These are phyloP conservation scores for Malurus alboscapulatus DNA, from an alignment of 2,113 vertebrate species.

Conservation along the genomic window DNA sequence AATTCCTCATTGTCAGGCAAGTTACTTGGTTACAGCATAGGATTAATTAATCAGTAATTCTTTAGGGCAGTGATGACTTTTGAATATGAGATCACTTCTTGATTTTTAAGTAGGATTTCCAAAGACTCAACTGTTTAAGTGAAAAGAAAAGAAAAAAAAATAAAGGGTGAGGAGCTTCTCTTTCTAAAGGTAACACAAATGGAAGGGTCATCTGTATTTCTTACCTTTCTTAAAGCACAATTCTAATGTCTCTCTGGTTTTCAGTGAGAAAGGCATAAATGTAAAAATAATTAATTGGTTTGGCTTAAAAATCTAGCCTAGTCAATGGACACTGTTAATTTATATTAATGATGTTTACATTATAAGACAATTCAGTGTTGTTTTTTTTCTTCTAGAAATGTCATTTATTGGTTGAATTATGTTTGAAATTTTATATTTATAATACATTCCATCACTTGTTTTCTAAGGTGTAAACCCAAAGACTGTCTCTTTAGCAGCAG, in stretches of 20 bases:
- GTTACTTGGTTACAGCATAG: not conserved
- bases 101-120: not conserved
- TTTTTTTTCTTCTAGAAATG: not conserved
- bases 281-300: not conserved
- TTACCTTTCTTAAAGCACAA: not conserved
- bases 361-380: not conserved
- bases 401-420: not conserved
- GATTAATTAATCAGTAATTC: not conserved
- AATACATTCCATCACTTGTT: not conserved
- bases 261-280: not conserved
- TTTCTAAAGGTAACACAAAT: not conserved
- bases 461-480: conserved; percentile 88
- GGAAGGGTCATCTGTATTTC: not conserved
- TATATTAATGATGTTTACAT: not conserved
- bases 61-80: not conserved
- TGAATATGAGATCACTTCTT: not conserved
- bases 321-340: not conserved
- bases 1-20: not conserved
- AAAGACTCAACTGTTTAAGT: not conserved
- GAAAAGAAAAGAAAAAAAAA: not conserved
- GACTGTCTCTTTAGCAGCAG: conserved; percentile 72
- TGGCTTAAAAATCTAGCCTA: not conserved
- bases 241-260: not conserved
- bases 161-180: accelerated
- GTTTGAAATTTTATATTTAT: not conserved